Evolutionary conservation across 2,113 vertebrate species (phyloP), one percentile per base, ranked within the genome.

Genomic region (Boulengeromyrus knoepffleri): DNA sequence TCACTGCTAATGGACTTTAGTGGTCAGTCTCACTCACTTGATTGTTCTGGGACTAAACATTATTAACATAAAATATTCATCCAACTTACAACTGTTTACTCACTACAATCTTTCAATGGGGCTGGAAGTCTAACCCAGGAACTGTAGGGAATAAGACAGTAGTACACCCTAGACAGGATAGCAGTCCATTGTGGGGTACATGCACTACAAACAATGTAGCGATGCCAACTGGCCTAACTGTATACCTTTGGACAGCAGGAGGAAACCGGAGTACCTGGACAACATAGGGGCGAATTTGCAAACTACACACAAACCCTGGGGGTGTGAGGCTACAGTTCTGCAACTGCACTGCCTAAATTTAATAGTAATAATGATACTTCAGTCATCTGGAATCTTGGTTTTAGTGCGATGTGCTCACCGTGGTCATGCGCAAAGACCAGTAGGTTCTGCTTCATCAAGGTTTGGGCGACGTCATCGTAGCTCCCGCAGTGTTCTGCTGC

Each of bases 351-450:
- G 3, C 27, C 62, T 70, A 27, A 31, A 31, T 31, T 31, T 70
- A 31, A 70, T 70, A 70, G 27, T 31, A 31, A 31, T 70, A 70
- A 70, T 31, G 12, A 70, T 70, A 70, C 62, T 3, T 70, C n/a
- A 31, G 62, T 31, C 27, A 70, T 70, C n/a, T 31, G 77, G 15
- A 10, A 83, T 83, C 36, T 21, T 19, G 53, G 58, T 85, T 83
- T 50, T n/a, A 85, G 85, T 39, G 74, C 36, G n/a, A 88, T 62
- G 90, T 80, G 96, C 98, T 98, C 94, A 99, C 98, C 96, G 0
- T 99, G 98, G 93, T 99, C 99, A 5, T 99, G 98, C 88, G 97
- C 94, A 87, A 99, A 99, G 36, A 97, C 97, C 94, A 98, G 94
- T 91, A 99, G 92, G 91, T 96, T 96, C 88, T 96, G 95, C 77